A percentile compares a stretch with the other conserved stretches of the same genome.
These are phyloP conservation scores for Hirudinaria manillensis DNA, from an alignment of 2,888 invertebrate genomes.

Conservation along the genomic window DNA sequence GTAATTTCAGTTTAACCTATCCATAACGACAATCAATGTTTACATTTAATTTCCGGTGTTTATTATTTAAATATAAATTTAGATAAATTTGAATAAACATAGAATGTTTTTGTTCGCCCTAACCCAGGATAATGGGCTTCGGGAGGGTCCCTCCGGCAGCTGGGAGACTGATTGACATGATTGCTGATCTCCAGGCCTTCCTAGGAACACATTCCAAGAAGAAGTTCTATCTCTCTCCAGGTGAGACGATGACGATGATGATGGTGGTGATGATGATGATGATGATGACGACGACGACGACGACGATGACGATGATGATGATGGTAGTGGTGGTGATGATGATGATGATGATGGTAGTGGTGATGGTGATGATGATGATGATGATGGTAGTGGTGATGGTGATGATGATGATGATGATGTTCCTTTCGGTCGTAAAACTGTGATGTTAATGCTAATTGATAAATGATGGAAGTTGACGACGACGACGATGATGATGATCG, in stretches of 20 bases:
- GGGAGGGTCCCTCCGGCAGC: slow-evolving; percentile 89
- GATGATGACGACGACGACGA: neutral
- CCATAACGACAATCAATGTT: no score
- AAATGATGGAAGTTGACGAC: no score
- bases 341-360: neutral
- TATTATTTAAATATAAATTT: no score
- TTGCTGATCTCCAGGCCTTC: slow-evolving; percentile 80
- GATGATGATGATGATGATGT: no score
- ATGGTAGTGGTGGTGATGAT: neutral
- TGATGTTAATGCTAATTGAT: no score
- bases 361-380: neutral
- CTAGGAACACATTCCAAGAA: slow-evolving; percentile 68
- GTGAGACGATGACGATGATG: slow-evolving; percentile 42
- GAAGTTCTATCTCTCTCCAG: slow-evolving; percentile 60
- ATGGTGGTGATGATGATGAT: neutral
- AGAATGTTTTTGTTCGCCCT: no score
- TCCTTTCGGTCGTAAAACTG: no score
- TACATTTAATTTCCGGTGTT: no score
- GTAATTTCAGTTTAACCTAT: no score
- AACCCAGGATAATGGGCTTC: slow-evolving; percentile 86
- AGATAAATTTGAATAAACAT: no score
- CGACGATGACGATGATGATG: no score
- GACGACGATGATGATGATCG: no score
- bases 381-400: neutral
- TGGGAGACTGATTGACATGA: slow-evolving; percentile 87